phyloP scores from a whole-genome alignment of 1,140 invertebrate species.

The Tetramorium parvispinum region DNA sequence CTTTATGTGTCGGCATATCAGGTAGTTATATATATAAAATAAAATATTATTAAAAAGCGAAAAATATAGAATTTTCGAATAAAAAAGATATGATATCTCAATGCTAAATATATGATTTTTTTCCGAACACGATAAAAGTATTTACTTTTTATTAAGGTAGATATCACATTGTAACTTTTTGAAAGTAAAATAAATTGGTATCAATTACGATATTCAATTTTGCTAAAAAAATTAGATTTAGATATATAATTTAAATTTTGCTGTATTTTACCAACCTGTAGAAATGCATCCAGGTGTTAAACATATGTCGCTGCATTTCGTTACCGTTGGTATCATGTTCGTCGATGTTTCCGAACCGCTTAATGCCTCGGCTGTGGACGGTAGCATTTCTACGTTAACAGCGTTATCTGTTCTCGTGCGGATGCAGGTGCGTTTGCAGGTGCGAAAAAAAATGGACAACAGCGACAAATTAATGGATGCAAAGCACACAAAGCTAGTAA shows the following conservation, averaged over 20 bases:
- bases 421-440: conserved; percentile 67
- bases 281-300: conserved; percentile 89
- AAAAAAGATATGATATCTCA: neutral
- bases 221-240: neutral
- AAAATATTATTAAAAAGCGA: neutral
- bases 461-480: conserved; percentile 33
- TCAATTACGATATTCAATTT: neutral
- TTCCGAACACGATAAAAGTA: neutral
- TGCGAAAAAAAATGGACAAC: conserved; percentile 68
- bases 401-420: conserved; percentile 73
- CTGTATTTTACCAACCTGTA: conserved; percentile 84
- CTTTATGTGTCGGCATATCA: no score
- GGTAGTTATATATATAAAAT: no score
- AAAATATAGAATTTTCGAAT: neutral
- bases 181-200: neutral
- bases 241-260: neutral
- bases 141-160: neutral
- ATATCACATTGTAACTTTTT: no score
- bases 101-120: neutral
- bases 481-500: conserved; percentile 38
- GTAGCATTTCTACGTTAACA: conserved; percentile 80
- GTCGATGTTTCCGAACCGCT: conserved; percentile 68
- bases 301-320: conserved; percentile 84
- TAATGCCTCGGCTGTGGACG: conserved; percentile 83
- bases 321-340: conserved; percentile 59